These are phyloP conservation scores for Sarcophaga caerulescens DNA, from an alignment of 2,888 invertebrate genomes.

Conservation along the genomic window DNA sequence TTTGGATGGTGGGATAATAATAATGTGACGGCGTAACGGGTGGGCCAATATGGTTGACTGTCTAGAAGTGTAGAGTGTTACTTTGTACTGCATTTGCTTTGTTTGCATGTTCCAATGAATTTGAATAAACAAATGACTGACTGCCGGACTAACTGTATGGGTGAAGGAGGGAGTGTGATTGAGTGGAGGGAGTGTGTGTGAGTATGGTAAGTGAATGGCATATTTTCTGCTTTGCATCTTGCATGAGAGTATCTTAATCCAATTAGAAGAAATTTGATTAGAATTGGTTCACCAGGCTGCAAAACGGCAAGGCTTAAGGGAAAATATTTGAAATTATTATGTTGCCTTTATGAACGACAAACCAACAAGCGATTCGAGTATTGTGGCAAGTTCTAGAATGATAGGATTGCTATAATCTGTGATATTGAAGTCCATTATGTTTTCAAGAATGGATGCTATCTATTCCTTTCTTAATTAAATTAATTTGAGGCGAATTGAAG, in stretches of 20 bases:
- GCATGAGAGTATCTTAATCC: constrained; percentile 17
- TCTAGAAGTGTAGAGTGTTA: constrained; percentile 30
- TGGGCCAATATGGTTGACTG: neutral
- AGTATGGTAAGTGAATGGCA: neutral
- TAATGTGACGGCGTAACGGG: neutral
- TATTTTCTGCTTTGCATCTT: constrained; percentile 4
- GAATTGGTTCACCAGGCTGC: constrained; percentile 18
- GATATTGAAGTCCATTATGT: too few species aligned
- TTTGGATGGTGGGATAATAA: neutral
- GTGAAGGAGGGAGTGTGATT: too few species aligned
- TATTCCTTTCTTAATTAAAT: too few species aligned
- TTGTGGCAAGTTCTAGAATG: too few species aligned
- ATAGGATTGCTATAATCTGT: too few species aligned
- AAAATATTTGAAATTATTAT: neutral
- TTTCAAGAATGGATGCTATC: too few species aligned
- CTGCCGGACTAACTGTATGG: neutral
- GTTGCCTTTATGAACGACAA: too few species aligned
- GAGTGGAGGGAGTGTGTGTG: too few species aligned
- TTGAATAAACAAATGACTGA: constrained; percentile 8
- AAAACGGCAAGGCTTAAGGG: neutral
- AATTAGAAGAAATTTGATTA: constrained; percentile 30
- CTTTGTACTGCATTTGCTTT: neutral
- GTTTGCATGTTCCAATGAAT: neutral
- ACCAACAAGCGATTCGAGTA: too few species aligned
- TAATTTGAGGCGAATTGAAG: too few species aligned